Evolutionary conservation across 2,888 invertebrate species (phyloP).

Genomic region (Cataglyphis altisquamis): DNA sequence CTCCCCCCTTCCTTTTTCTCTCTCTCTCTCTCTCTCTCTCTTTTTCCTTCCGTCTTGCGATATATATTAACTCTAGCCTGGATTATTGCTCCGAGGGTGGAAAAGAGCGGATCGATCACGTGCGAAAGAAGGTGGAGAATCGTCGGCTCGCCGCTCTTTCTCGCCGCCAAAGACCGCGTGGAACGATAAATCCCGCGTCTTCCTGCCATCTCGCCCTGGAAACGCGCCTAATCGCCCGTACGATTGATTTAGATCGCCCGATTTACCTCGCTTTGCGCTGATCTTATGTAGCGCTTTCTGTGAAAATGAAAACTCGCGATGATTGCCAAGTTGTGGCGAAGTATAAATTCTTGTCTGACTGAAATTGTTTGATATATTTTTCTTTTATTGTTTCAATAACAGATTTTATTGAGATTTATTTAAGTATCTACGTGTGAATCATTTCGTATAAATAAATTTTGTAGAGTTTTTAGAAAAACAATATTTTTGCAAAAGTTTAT

Average conservation of each 20-base stretch:
- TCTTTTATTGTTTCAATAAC: neutral
- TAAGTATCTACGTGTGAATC: neutral
- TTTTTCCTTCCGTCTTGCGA: conserved; percentile 53
- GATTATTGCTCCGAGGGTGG: conserved; percentile 74
- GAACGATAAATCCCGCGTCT: conserved; percentile 68
- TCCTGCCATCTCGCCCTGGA: conserved; percentile 47
- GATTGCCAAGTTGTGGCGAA: conserved; percentile 35
- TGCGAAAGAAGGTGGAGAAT: conserved; percentile 60
- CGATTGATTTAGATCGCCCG: conserved; percentile 61
- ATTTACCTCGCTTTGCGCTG: conserved; percentile 24
- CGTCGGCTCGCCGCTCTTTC: conserved; percentile 52
- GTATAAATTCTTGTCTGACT: neutral
- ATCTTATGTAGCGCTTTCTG: neutral
- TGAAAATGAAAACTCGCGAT: conserved; percentile 31
- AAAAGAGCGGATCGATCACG: conserved; percentile 71
- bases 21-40: conserved; percentile 34
- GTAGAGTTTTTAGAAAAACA: neutral
- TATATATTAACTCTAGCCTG: conserved; percentile 74
- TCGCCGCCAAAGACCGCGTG: conserved; percentile 54
- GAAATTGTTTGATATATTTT: neutral
- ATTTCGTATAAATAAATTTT: neutral
- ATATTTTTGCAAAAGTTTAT: neutral
- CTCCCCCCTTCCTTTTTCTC: neutral
- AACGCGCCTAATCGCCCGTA: conserved; percentile 37
- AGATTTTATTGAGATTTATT: conserved; percentile 5